These are phyloP conservation scores for Heliconius nattereri DNA, from an alignment of 1,140 invertebrate species.

Conservation along the genomic window DNA sequence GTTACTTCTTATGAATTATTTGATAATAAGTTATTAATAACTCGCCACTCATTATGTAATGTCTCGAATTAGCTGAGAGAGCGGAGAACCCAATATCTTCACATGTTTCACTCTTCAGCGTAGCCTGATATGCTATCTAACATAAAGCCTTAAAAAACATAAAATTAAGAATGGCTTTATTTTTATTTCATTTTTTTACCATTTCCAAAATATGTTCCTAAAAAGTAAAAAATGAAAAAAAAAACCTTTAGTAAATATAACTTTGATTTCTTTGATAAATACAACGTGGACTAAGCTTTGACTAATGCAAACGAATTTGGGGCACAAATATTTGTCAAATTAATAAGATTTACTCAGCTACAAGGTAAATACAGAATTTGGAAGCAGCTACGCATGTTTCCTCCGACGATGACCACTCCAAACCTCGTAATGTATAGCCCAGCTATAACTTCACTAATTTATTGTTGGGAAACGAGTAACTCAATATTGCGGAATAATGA, in stretches of 20 bases:
- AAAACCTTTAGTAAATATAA: too few relatives aligned
- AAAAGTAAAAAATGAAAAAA: too few relatives aligned
- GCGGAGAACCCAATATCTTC: too few relatives aligned
- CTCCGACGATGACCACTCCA: slow-evolving; percentile 27
- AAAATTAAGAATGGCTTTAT: too few relatives aligned
- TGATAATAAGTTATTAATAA: background rate
- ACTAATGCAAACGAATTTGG: background rate
- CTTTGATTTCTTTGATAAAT: background rate
- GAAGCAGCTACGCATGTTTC: slow-evolving; percentile 14
- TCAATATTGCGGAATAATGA: slow-evolving; percentile 11
- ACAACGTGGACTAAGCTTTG: background rate
- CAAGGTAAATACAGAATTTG: background rate
- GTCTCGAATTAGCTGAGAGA: too few relatives aligned
- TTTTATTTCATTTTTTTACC: too few relatives aligned
- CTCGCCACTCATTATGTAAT: too few relatives aligned
- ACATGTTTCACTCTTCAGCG: too few relatives aligned
- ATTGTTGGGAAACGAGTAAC: slow-evolving; percentile 1
- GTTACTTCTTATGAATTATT: background rate
- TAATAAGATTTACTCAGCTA: background rate
- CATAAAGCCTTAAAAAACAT: too few relatives aligned
- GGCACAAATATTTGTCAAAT: background rate
- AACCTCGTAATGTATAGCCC: slow-evolving; percentile 18
- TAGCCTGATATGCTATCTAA: too few relatives aligned
- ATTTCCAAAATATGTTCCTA: too few relatives aligned
- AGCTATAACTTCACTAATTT: slow-evolving; percentile 24